Base-by-base conservation (phyloP, 2,797 vertebrate genomes). In the Myripristis jacobus region DNA sequence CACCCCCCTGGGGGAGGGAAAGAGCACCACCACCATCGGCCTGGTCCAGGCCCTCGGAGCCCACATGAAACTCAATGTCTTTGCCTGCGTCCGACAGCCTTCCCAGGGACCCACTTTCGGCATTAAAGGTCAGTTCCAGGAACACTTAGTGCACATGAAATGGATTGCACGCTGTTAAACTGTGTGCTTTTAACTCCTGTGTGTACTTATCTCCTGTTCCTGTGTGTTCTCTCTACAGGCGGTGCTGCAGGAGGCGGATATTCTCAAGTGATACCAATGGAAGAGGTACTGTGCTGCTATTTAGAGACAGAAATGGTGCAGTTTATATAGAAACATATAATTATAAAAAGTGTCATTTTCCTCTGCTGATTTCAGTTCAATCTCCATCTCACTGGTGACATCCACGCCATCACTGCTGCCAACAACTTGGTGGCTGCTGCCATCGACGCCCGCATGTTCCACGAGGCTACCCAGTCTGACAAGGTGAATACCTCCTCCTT, bases 81-180 rank as follows among this genome's bases (percentile, higher is more conserved):
- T 99, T 53, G 98, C 98, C 0, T 98, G 97, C 64, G 96, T 99
- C 22, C 95, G 98, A 0, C 98, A 99, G 81, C 98, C 98, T 18
- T 99, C 98, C 12, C 98, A 99, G 87, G 98, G 98, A 3, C 98
- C 98, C 43, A 99, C 98, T 0, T 99, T 99, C 57, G 98, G 98
- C 65, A 99, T 99, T 68, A 99, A 99, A 96, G 98, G 98, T 96
- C 90, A 82, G 67, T 41, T 65, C 18, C 27, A 11, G 12, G 10
- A 31, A 25, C 24, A 4, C 53, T 29, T 0, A 8, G 6, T 1
- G 6, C 61, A 24, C 29, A 1, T 4, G 15, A 15, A 1, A 29
- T 24, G 16, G 50, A 38, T 65, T 50, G 6, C 9, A 57, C 6
- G 10, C 19, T 38, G 15, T 4, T 59, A 6, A 55, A 54, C 57